Evolutionary conservation across 2,113 vertebrate genomes (phyloP).

Genomic region (Callopanchax toddi): DNA sequence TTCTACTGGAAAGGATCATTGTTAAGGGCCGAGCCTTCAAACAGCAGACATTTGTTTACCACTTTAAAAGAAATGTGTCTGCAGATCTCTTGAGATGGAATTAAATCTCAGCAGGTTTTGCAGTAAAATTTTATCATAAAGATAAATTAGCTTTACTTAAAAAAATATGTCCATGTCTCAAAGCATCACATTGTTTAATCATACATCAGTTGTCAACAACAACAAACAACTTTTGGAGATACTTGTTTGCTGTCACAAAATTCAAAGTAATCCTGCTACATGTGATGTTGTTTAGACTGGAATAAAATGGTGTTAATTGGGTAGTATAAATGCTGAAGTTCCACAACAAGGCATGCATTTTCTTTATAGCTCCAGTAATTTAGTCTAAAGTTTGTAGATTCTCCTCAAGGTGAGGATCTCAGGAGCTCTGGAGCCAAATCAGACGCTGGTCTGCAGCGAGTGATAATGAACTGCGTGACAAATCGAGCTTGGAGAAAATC

Average conservation of each 20-base stretch:
- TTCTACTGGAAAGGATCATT: not conserved
- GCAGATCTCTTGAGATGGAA: not conserved
- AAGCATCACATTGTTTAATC: not conserved
- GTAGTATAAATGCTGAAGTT: too few relatives aligned
- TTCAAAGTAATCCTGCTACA: too few relatives aligned
- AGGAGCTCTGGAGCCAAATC: slow-evolving; percentile 6
- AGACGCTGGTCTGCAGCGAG: slow-evolving; percentile 33
- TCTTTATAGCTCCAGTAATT: too few relatives aligned
- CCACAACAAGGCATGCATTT: too few relatives aligned
- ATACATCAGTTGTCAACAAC: too few relatives aligned
- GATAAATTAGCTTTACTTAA: not conserved
- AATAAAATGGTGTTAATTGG: too few relatives aligned
- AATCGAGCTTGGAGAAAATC: slow-evolving; percentile 22
- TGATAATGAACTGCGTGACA: slow-evolving; percentile 47
- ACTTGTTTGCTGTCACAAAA: not conserved
- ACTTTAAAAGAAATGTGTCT: slow-evolving; percentile 5
- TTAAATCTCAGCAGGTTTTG: not conserved
- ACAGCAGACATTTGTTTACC: slow-evolving; percentile 2
- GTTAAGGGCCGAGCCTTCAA: slow-evolving; percentile 6
- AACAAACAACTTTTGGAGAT: slow-evolving; percentile 2
- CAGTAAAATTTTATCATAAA: slow-evolving; percentile 12
- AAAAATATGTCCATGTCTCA: not conserved
- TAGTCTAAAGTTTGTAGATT: slow-evolving; percentile 38
- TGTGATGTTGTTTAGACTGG: too few relatives aligned
- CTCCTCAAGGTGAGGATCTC: slow-evolving; percentile 36